phyloP scores from a whole-genome alignment of 2,797 vertebrate species.

The Micropoecilia bifurca region DNA sequence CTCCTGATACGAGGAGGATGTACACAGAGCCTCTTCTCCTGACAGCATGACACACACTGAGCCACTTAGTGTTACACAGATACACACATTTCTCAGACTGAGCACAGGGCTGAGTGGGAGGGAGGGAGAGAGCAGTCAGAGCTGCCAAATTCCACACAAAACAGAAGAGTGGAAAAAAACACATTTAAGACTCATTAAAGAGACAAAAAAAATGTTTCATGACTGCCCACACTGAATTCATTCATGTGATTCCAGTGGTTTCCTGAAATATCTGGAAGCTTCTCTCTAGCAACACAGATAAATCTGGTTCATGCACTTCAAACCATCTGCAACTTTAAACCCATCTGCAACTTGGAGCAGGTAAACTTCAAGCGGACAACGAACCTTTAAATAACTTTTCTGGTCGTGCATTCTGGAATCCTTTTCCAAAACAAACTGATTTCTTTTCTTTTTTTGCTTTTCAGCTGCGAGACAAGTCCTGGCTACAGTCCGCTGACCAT shows the following conservation, averaged over 20 bases:
- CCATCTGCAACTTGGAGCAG: constrained; percentile 23
- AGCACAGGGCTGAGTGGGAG: constrained; percentile 39
- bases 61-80: constrained; percentile 43
- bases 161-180: constrained; percentile 49
- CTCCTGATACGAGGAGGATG: constrained; percentile 25
- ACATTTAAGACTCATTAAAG: constrained; percentile 51
- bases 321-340: constrained; percentile 12
- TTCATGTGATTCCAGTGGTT: constrained; percentile 49
- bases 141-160: constrained; percentile 73
- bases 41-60: constrained; percentile 66
- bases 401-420: constrained; percentile 26
- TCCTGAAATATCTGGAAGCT: constrained; percentile 31
- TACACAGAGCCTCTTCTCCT: constrained; percentile 42
- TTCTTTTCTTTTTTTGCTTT: constrained; percentile 2
- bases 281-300: constrained; percentile 25
- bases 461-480: constrained; percentile 27
- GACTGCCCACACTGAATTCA: constrained; percentile 25
- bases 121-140: constrained; percentile 39
- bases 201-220: constrained; percentile 42
- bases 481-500: constrained; percentile 59
- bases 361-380: constrained; percentile 31
- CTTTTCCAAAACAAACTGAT: constrained; percentile 38
- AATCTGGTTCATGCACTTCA: neutral
- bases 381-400: constrained; percentile 33
- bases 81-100: constrained; percentile 48